Base-by-base conservation (phyloP, 2,797 vertebrate species). In the Hoplostethus atlanticus region DNA sequence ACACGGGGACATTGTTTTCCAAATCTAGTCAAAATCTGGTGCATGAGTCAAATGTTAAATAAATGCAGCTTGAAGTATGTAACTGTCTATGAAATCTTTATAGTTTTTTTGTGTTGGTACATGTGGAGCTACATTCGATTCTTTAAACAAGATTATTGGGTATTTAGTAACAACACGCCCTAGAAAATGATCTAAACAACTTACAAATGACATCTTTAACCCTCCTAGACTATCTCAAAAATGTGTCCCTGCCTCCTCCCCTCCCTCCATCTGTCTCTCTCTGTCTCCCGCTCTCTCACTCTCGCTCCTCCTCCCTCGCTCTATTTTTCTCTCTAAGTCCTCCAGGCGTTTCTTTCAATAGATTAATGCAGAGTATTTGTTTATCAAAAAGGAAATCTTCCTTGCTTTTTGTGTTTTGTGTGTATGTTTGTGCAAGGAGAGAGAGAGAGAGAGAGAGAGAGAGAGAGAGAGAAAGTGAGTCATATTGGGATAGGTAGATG, bases 401-500 rank as follows among this genome's bases (percentile, higher is more conserved):
- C 51, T 11, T 53, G 51, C 6, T n/a, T 52, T 15, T 47, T n/a
- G 51, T 52, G 51, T 54, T 30, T 5, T 5, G 28, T 12, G 10
- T 11, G 25, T 31, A 28, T 54, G 38, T 40, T 8, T 40, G 38
- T 40, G 38, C 7, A 5, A 34, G 4, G 34, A 21, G 48, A 51
- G 6, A 53, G 25, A 53, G 34, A 54, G 28, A 54, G 40, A 31
- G 15, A 21, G 50, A 17, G 58, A 28, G 51, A 52, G 9, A 54
- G 6, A 54, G 40, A 31, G 15, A 21, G 50, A 17, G 40, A 10
- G 38, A 44, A 21, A 42, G 40, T 54, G 68, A 36, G 58, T 62
- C 40, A 63, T 16, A 13, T 16, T 62, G 38, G 40, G 16, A n/a
- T 51, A 63, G 47, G 46, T 60, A 60, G 28, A 31, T 51, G 40